Evolutionary conservation across 2,113 vertebrate genomes (phyloP), one percentile per base, ranked within the genome.

Genomic region (Muscicapa adusta): DNA sequence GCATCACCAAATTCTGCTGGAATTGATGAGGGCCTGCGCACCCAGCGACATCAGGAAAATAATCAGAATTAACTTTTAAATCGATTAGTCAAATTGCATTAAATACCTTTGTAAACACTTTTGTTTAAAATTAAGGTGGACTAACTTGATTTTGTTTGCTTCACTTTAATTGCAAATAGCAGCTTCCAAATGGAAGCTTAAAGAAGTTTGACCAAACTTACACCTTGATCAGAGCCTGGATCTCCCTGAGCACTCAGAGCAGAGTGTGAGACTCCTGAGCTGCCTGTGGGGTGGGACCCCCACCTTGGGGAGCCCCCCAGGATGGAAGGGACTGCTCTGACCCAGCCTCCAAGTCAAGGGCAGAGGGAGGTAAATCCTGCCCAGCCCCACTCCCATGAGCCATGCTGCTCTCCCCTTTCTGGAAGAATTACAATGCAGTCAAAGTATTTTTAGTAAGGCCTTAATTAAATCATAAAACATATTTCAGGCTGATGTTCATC

Each of bases 381-480:
- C 78, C 60, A 34, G 56, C 54, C 9, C 4, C 53, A 1, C 10
- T 36, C 3, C 6, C 73, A n/a, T n/a, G n/a, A 67, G 61, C 42
- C 53, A 5, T 4, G 31, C 53, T 24, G 58, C 34, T 51, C 81
- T 31, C 33, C 47, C 9, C 2, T 6, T 61, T 66, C 7, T 8
- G 67, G 72, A 84, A 71, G 60, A 38, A 66, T 74, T 51, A 77
- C 60, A 62, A 13, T 10, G 79, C 79, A 63, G 42, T 3, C 38
- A 1, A 80, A 62, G 74, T 68, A 71, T 89, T 85, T 91, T 87
- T 92, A 87, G 92, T 36, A 61, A 85, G 89, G 42, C 10, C 77
- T 85, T 91, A 93, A 95, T 89, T 72, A 87, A 94, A 80, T 57
- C 81, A 91, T 66, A 89, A 82, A 84, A 84, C 88, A 93, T 88